These are phyloP conservation scores for Linyphia triangularis DNA, from an alignment of 2,888 invertebrate species.

Conservation along the genomic window DNA sequence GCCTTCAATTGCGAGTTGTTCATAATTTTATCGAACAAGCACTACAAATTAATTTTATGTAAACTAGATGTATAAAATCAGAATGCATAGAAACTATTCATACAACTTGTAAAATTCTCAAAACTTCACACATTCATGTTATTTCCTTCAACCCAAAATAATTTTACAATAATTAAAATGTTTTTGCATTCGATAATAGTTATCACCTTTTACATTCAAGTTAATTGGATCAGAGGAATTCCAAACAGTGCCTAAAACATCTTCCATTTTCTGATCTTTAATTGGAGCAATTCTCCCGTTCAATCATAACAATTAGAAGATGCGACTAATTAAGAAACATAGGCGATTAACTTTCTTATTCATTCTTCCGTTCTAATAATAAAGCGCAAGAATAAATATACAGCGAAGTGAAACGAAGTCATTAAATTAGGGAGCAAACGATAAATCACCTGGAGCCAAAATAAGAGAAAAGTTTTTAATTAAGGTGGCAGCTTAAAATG, in stretches of 20 bases:
- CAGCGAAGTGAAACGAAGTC: constrained; percentile 11
- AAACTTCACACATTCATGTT: too few relatives aligned
- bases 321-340: constrained; percentile 35
- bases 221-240: background rate
- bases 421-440: constrained; percentile 14
- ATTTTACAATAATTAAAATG: too few relatives aligned
- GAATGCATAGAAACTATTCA: too few relatives aligned
- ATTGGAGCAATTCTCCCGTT: constrained; percentile 31
- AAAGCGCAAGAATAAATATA: constrained; percentile 14
- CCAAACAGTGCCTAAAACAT: background rate
- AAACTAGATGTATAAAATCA: too few relatives aligned
- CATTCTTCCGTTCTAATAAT: constrained; percentile 10
- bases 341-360: constrained; percentile 21
- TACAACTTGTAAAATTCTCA: too few relatives aligned
- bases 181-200: background rate
- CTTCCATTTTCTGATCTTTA: constrained; percentile 11
- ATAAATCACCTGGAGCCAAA: constrained; percentile 29
- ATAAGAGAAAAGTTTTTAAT: constrained; percentile 25
- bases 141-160: too few relatives aligned
- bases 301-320: constrained; percentile 43
- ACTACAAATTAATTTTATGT: too few relatives aligned
- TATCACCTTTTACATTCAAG: background rate
- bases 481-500: constrained; percentile 52
- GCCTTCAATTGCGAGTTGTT: too few relatives aligned
- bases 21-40: too few relatives aligned